Evolutionary conservation across 2,113 vertebrate genomes (phyloP), one percentile per base, ranked within the genome.

Genomic region (Albula glossodonta): DNA sequence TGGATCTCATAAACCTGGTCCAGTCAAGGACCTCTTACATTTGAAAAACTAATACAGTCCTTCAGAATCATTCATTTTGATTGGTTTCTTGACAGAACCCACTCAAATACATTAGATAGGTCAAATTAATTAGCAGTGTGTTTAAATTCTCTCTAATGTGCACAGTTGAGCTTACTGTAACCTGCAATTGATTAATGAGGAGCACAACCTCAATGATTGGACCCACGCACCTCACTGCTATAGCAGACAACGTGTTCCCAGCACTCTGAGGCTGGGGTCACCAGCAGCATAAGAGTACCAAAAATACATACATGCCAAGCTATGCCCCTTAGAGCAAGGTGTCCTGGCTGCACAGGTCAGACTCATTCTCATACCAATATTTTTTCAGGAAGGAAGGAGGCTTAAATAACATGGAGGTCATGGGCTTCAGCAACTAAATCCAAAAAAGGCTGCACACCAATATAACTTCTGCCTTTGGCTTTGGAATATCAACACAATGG

Each of bases 11-110:
- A 13, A 12, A 60, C 57, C 17, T 60, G 57, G 57, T 60, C 57
- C 57, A 15, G 57, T 60, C 57, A 60, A 60, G 7, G 17, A 60
- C 57, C 57, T 60, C 3, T 3, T 60, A 1, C 17, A 15, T 11
- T 60, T 15, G 17, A 2, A 60, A 60, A 11, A 60, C 8, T 8
- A 60, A 60, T 66, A 66, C 4, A 19, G 17, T 19, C 17, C 5
- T 66, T 66, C 60, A 66, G 17, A 15, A 66, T 66, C 22, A 74
- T 74, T 74, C 70, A 74, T 74, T 74, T n/a, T 74, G 70, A 74
- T n/a, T 74, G 70, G 70, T 74, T 9, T 7, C 70, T 74, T 74
- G 22, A 74, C 22, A 9, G 70, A n/a, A 31, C 31, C 22, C 6
- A 9, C n/a, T n/a, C 70, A 25, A 74, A 25, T 25, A 31, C 10